Evolutionary conservation across 2,888 invertebrate species (phyloP), one percentile per base, ranked within the genome.

Genomic region (Leptopilina syphax): DNA sequence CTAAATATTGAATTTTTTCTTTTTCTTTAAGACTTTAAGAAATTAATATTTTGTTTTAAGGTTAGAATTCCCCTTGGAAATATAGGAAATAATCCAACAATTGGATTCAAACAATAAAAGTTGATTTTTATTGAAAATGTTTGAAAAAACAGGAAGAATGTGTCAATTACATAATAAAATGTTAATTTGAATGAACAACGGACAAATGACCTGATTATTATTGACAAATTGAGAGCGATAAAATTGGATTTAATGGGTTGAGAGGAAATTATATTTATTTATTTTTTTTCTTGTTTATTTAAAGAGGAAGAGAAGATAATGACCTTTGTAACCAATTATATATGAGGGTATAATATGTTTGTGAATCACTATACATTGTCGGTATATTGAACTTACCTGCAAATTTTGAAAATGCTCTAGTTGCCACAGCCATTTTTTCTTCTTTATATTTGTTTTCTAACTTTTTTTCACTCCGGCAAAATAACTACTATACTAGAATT

Each of bases 351-450:
- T 34, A 57, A 57, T 24, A 60, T 60, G n/a, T n/a, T 9, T 13
- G 24, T 73, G n/a, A 57, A 57, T n/a, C 12, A 66, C 18, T 44
- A 67, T 44, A 67, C n/a, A n/a, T 50, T 41, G 66, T 60, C 47
- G 34, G 50, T 50, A 50, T 66, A 66, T 63, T 44, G 34, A 65
- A 79, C 87, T 86, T 82, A 91, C 92, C 90, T 89, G 92, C 85
- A 79, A 92, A 86, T 89, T 91, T 91, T 80, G 91, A 88, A 85
- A 92, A 88, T 81, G 89, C 89, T 83, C 91, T 91, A 80, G 88
- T 87, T 87, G 90, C 91, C 83, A 91, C 91, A 87, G 91, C 91
- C 92, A 92, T 92, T 85, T 88, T 90, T 85, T 66, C 79, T 80
- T 80, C 5, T 13, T 34, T 34, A 34, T 34, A 18, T 18, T 6